Base-by-base conservation (phyloP, 2,888 invertebrate genomes). In the Megalurothrips usitatus region DNA sequence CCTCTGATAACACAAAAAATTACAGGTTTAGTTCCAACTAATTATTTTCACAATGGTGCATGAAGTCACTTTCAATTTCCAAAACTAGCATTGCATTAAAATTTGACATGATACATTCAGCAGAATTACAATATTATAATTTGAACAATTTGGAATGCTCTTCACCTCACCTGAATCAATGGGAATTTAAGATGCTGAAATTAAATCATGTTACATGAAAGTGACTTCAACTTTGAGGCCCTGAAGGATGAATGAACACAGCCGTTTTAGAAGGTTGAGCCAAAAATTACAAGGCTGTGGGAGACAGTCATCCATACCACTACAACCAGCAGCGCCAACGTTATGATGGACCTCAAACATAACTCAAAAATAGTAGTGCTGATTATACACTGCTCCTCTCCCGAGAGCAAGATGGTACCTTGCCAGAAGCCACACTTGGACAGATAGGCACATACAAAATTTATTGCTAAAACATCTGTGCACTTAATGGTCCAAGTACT, bases 391-490 rank as follows among this genome's bases (percentile, higher is more conserved):
- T 68, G 23, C 68, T 26, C 68, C 23, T 23, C 68, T 26, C 68
- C 26, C 68, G 12, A 23, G 68, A 26, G 68, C 23, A 75, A 11
- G 19, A 58, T 75, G 9, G 26, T 12, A 12, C 12, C 68, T n/a
- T 26, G 26, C 23, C 68, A 26, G 1, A 75, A 19, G 58, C 34
- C 58, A 14, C 58, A 58, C 58, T 19, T 58, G 58, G 4, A 10
- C n/a, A 43, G 34, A 43, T 58, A 17, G 6, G 58, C 58, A 9
- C 58, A 12, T 9, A 23, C 68, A 75, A 75, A 75, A 75, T 75
- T 75, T 26, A 75, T 75, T 75, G 68, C 68, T 26, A 26, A 26
- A 23, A 26, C 68, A 75, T 75, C 68, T 23, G 68, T 75, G 68
- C 23, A 12, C 23, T 10, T 26, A 75, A 26, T 75, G 23, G 68